A percentile compares a stretch with the other conserved stretches of the same genome.
Conservation (phyloP, 2,113 vertebrate genomes). For the Panthera uncia region DNA sequence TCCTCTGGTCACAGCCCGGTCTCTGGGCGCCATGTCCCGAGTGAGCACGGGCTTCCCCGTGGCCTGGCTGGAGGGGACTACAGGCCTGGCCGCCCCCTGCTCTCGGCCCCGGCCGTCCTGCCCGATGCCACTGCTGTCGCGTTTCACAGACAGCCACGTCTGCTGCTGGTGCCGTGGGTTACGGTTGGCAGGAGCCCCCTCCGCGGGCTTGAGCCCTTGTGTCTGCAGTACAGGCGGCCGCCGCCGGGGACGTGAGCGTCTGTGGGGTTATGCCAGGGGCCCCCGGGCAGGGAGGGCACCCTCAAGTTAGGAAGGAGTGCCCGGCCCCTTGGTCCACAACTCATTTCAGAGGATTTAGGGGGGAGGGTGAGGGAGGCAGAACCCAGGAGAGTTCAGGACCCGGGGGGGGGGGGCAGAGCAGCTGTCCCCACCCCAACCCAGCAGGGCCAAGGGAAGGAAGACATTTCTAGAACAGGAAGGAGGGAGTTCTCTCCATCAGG, state of each 20-base stretch:
- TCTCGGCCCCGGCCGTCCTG: background rate
- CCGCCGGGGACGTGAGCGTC: background rate
- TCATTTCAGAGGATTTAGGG: background rate
- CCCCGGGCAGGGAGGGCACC: background rate
- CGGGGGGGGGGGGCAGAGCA: background rate
- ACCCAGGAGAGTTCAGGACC: background rate
- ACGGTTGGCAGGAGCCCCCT: background rate
- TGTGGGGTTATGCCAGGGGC: background rate
- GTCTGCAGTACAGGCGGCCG: no score
- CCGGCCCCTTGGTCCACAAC: background rate
- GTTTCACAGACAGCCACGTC: background rate
- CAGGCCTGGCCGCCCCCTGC: background rate
- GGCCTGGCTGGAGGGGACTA: background rate
- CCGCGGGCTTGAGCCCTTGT: background rate
- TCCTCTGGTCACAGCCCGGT: background rate
- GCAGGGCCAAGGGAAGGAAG: background rate
- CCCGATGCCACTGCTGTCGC: background rate
- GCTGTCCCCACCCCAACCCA: background rate
- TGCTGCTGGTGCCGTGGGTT: background rate
- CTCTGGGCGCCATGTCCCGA: no score
- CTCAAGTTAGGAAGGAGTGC: background rate
- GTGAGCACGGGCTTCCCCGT: background rate
- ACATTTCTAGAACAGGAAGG: background rate
- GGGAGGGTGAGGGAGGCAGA: background rate
- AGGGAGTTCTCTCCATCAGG: background rate